Evolutionary conservation across 2,888 invertebrate genomes (phyloP).

Genomic region (Hypomecis punctinalis): DNA sequence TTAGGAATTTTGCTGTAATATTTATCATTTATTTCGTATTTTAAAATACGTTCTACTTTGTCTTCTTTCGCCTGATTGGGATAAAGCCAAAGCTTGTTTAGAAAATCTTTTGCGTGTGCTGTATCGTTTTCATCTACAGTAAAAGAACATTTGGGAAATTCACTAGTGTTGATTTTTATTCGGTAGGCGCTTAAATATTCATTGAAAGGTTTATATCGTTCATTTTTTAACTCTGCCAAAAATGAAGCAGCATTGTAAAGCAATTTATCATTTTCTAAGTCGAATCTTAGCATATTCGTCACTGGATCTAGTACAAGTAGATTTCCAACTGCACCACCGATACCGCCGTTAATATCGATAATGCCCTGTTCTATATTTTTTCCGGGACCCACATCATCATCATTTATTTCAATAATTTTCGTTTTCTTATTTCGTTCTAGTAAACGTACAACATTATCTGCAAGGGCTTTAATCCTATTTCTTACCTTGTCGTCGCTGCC

Average conservation of each 20-base stretch:
- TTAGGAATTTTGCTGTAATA: too few relatives aligned
- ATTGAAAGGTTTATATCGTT: constrained; percentile 1
- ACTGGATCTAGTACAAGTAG: constrained; percentile 44
- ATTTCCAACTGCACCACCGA: constrained; percentile 55
- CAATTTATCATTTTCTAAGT: constrained; percentile 34
- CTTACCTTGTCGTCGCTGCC: constrained; percentile 31
- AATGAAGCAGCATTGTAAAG: constrained; percentile 47
- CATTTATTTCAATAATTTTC: constrained; percentile 44
- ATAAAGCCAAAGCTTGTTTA: constrained; percentile 56
- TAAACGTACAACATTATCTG: constrained; percentile 30
- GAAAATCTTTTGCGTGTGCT: constrained; percentile 48
- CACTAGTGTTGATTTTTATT: constrained; percentile 46
- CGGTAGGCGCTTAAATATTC: constrained; percentile 38
- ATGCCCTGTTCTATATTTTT: constrained; percentile 46
- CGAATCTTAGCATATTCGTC: constrained; percentile 46
- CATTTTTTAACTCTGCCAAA: constrained; percentile 30
- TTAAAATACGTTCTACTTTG: constrained; percentile 49
- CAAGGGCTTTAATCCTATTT: constrained; percentile 35
- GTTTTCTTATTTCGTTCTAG: constrained; percentile 26
- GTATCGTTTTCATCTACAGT: constrained; percentile 48
- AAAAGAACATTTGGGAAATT: constrained; percentile 52
- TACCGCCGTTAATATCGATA: constrained; percentile 47
- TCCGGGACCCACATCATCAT: constrained; percentile 44
- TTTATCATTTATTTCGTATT: constrained; percentile 50
- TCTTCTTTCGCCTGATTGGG: constrained; percentile 57